phyloP scores from a whole-genome alignment of 2,888 invertebrate species.

The Sarcophaga variegata region DNA sequence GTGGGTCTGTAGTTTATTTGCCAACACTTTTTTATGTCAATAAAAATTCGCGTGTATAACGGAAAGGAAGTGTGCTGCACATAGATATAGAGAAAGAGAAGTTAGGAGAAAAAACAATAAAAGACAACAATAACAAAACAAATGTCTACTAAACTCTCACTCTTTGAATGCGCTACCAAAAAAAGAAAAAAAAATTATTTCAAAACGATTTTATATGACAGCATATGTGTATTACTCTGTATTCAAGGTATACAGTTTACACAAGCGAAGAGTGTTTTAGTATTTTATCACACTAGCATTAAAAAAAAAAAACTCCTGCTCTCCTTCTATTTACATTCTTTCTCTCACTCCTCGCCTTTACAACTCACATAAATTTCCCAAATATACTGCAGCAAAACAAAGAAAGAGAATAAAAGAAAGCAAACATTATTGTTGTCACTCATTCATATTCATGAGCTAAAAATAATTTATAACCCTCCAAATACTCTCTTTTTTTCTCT shows the following conservation, averaged over 20 bases:
- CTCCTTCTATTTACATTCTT: not conserved
- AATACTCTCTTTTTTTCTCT: not conserved
- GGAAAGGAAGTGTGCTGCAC: not conserved
- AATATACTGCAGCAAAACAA: not conserved
- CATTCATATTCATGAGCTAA: not conserved
- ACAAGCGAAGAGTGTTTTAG: no score
- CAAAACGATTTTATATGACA: no score
- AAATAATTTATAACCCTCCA: slow-evolving; percentile 1
- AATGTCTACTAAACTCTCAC: no score
- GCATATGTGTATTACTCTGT: no score
- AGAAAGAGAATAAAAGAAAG: not conserved
- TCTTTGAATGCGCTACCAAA: no score
- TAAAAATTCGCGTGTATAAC: not conserved
- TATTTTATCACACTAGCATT: no score
- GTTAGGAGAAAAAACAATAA: not conserved
- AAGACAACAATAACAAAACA: not conserved
- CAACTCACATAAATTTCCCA: not conserved
- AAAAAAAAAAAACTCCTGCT: not conserved
- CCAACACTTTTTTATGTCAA: not conserved
- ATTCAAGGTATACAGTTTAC: no score
- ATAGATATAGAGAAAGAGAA: no score
- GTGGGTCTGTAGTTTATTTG: not conserved
- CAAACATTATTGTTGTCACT: not conserved
- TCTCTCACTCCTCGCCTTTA: not conserved
- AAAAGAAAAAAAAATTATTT: no score